Percentiles rank a stretch among this genome's conserved stretches.
Conservation (phyloP, 37 sponge, comb jelly and placozoan genomes). For the Geodia barretti region DNA sequence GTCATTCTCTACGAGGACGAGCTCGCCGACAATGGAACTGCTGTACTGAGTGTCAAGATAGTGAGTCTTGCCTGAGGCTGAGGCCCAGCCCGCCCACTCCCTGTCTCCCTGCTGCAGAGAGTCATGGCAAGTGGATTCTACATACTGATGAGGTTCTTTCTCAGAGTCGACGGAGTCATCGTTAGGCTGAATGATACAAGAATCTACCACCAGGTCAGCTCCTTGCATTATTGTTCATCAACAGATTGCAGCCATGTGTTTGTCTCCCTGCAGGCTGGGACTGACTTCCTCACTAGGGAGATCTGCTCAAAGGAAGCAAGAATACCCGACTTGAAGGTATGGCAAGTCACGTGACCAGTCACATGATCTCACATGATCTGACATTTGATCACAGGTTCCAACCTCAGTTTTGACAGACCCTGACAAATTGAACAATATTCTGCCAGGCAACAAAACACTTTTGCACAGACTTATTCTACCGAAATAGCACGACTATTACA, state of each 20-base stretch:
- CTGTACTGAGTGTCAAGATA: constrained; percentile 81
- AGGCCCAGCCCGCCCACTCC: not conserved
- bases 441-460: constrained; percentile 39
- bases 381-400: constrained; percentile 30
- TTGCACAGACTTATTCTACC: constrained; percentile 57
- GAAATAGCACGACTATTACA: too few relatives aligned
- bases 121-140: constrained; percentile 94
- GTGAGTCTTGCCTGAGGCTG: constrained; percentile 25
- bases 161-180: constrained; percentile 91
- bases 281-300: constrained; percentile 81
- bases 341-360: not conserved
- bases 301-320: constrained; percentile 60
- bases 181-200: constrained; percentile 87
- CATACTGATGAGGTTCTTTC: constrained; percentile 81
- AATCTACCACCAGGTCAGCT: constrained; percentile 71
- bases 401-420: constrained; percentile 50
- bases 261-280: constrained; percentile 52
- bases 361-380: not conserved
- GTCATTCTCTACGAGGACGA: constrained; percentile 93
- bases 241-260: not conserved
- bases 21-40: constrained; percentile 91
- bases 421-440: constrained; percentile 37
- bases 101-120: constrained; percentile 26
- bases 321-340: constrained; percentile 44
- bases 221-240: too few relatives aligned